Base-by-base conservation (phyloP, 2,797 vertebrate species). In the Pseudochaenichthys georgianus region DNA sequence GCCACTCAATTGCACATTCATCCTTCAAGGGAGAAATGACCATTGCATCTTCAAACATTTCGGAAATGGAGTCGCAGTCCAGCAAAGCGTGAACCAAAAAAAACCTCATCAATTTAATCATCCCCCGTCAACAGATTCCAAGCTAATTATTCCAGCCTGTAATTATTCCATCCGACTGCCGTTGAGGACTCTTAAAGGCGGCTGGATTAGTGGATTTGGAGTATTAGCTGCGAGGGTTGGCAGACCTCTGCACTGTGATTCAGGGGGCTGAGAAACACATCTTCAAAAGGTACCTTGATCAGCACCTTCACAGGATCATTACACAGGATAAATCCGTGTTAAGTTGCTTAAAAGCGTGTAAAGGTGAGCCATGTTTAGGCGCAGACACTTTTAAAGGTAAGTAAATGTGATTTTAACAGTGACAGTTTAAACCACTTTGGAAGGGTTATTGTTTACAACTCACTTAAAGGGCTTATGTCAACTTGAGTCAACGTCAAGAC, bases 191-290 rank as follows among this genome's bases (percentile, higher is more conserved):
- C 80, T 91, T 93, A 93, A 93, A 93, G 87, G 89, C 88, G 88
- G 81, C 81, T 77, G 95, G 94, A 95, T 95, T 95, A 95, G 87
- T 78, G 94, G 94, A 94, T 94, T 94, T 93, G 87, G 72, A 89
- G 91, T 61, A 94, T 95, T 94, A 95, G 89, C 87, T 74, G 3
- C 63, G 63, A 88, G 88, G 90, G 90, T 91, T 94, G 93, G 93
- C 94, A 95, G 93, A 93, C 91, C 93, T 93, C 86, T 87, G 89
- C 88, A 81, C 91, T 82, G 90, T 93, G 92, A 93, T 90, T 92
- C 83, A 89, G 90, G 85, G 76, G 85, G 88, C 77, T 89, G 81
- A 81, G 75, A 84, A 84, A 76, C 34, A 52, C 83, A 83, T 87
- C 92, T 90, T 92, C 92, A 92, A 93, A 94, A 87, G 90, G 83